Evolutionary conservation across 2,797 vertebrate species (phyloP).

Genomic region (Neosalanx taihuensis): DNA sequence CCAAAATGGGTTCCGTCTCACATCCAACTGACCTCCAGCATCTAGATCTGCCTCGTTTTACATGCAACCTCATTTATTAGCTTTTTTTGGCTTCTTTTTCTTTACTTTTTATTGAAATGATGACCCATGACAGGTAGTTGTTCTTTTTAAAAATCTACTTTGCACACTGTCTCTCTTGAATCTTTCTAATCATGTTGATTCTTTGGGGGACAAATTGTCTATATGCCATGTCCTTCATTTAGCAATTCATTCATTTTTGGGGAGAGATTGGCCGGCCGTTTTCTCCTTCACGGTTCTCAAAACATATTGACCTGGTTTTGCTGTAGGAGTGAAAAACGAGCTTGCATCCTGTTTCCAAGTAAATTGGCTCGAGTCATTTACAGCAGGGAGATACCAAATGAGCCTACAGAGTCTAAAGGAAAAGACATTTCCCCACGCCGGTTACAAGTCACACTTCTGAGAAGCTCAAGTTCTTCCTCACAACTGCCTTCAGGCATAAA

Average conservation of each 20-base stretch:
- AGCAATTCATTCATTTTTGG: slow-evolving; percentile 20
- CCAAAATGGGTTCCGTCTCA: background rate
- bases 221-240: too few species aligned
- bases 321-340: slow-evolving; percentile 58
- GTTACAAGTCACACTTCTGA: slow-evolving; percentile 38
- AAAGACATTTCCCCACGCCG: slow-evolving; percentile 51
- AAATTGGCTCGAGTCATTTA: slow-evolving; percentile 49
- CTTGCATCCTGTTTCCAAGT: slow-evolving; percentile 46
- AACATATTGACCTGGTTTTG: slow-evolving; percentile 67
- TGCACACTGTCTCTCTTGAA: too few species aligned
- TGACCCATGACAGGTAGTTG: background rate
- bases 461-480: slow-evolving; percentile 15
- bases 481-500: slow-evolving; percentile 16
- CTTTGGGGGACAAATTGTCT: too few species aligned
- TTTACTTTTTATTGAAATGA: background rate
- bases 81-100: background rate
- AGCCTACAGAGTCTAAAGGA: slow-evolving; percentile 33
- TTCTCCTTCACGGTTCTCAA: slow-evolving; percentile 48
- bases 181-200: too few species aligned
- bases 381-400: slow-evolving; percentile 45
- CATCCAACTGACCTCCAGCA: background rate
- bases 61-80: background rate
- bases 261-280: slow-evolving; percentile 15
- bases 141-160: background rate
- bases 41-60: background rate